Conservation (phyloP, 2,888 invertebrate genomes). For the Callosobruchus maculatus region DNA sequence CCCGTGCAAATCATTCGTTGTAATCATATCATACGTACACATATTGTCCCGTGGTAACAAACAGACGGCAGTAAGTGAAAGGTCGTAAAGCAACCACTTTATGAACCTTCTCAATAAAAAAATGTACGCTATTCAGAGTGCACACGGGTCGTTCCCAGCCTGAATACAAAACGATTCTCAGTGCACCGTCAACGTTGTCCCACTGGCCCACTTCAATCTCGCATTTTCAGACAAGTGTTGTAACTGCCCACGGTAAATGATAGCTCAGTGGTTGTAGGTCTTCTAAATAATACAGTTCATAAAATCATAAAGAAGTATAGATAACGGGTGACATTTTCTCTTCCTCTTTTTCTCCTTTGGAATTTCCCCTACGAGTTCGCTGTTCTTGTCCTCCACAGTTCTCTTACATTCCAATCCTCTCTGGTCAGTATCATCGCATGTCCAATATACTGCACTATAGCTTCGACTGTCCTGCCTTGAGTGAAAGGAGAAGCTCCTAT, state of each 20-base stretch:
- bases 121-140: neutral
- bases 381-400: too few species aligned
- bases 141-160: neutral
- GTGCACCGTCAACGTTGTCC: neutral
- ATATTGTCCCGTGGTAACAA: neutral
- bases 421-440: too few species aligned
- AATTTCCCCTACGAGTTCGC: too few species aligned
- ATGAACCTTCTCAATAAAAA: neutral
- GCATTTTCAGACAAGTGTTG: neutral
- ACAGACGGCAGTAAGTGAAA: neutral
- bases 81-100: neutral
- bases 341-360: too few species aligned
- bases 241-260: neutral
- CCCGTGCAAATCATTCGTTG: too few species aligned
- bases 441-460: too few species aligned
- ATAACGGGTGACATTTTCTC: too few species aligned
- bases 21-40: neutral
- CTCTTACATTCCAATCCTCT: too few species aligned
- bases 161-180: neutral
- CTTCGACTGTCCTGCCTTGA: too few species aligned
- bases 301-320: too few species aligned
- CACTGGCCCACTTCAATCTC: neutral
- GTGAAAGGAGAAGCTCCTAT: too few species aligned
- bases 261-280: neutral
- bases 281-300: too few species aligned